Conservation (phyloP, 2,888 invertebrate species). For the Chirona hameri region DNA sequence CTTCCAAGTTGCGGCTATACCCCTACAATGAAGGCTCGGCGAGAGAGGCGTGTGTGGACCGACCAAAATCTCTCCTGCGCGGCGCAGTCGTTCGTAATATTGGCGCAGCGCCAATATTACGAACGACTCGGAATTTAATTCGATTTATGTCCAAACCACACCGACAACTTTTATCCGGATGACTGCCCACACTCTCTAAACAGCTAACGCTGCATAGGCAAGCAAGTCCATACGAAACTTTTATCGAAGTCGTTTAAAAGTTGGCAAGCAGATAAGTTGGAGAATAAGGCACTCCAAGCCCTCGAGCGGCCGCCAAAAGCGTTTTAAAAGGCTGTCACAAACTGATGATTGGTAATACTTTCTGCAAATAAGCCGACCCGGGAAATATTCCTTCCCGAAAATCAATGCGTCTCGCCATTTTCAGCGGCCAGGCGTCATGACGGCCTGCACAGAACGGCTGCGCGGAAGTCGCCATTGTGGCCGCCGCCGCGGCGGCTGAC, state of each 20-base stretch:
- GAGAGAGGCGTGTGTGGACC: no score
- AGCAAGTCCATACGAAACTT: not conserved
- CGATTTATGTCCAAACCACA: not conserved
- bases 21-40: no score
- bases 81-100: not conserved
- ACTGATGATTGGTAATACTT: slow-evolving; percentile 22
- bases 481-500: not conserved
- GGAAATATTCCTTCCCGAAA: not conserved
- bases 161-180: not conserved
- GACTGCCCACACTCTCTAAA: not conserved
- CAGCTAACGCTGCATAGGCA: not conserved
- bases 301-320: not conserved
- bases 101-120: not conserved
- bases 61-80: no score
- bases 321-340: slow-evolving; percentile 12
- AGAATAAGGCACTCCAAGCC: not conserved
- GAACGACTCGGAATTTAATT: not conserved
- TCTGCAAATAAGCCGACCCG: not conserved
- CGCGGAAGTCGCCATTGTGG: not conserved
- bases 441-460: not conserved
- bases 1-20: no score
- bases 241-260: not conserved
- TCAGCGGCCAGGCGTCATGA: not conserved
- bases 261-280: not conserved
- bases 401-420: not conserved